Evolutionary conservation across 2,888 invertebrate species (phyloP).

Genomic region (Crematogaster levior): DNA sequence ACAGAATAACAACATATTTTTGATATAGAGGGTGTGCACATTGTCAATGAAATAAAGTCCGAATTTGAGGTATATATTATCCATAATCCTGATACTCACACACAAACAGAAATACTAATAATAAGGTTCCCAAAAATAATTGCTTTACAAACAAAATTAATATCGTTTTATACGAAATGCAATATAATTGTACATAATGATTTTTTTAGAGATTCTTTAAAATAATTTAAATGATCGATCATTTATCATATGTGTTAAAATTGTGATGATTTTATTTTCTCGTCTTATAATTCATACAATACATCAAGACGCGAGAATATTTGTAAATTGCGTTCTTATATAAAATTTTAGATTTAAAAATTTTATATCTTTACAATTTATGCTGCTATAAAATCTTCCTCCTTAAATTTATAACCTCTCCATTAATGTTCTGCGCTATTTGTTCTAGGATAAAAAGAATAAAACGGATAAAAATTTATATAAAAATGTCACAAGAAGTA

Average conservation of each 20-base stretch:
- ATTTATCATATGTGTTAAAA: not conserved
- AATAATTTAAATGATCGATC: slow-evolving; percentile 5
- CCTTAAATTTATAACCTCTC: not conserved
- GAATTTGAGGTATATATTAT: slow-evolving; percentile 53
- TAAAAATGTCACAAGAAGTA: slow-evolving; percentile 16
- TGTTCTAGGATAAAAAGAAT: not conserved
- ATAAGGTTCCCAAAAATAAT: slow-evolving; percentile 12
- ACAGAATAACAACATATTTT: slow-evolving; percentile 80
- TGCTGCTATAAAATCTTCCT: slow-evolving; percentile 22
- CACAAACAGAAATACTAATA: slow-evolving; percentile 28
- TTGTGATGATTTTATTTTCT: slow-evolving; percentile 20
- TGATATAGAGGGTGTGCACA: slow-evolving; percentile 80
- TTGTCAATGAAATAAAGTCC: slow-evolving; percentile 66
- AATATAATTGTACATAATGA: not conserved
- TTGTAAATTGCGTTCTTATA: slow-evolving; percentile 40
- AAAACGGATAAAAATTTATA: not conserved
- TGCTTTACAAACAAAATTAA: slow-evolving; percentile 12
- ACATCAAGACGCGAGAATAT: not conserved
- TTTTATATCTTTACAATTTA: slow-evolving; percentile 35
- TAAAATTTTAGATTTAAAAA: slow-evolving; percentile 29
- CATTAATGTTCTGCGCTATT: slow-evolving; percentile 14
- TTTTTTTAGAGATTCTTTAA: slow-evolving; percentile 7
- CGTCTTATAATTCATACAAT: not conserved
- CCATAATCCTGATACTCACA: slow-evolving; percentile 15
- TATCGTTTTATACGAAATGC: slow-evolving; percentile 20